Evolutionary conservation across 2,888 invertebrate genomes (phyloP).

Genomic region (Norana najaformis): DNA sequence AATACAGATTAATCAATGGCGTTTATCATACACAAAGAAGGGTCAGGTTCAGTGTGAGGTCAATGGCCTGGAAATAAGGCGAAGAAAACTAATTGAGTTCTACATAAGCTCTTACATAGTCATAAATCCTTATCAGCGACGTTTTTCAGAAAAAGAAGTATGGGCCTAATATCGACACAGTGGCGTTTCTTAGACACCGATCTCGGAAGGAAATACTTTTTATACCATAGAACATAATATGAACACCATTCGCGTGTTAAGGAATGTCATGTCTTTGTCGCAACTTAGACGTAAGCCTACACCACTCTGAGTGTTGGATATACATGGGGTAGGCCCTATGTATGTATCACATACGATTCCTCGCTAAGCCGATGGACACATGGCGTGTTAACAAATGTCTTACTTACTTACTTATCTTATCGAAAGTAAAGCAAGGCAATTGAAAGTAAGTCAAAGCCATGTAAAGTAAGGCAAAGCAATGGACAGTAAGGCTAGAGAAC

Average conservation of each 20-base stretch:
- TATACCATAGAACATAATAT: no score
- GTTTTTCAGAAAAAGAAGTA: not conserved
- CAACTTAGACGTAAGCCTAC: no score
- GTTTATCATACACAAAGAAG: not conserved
- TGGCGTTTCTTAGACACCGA: no score
- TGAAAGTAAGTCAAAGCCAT: not conserved
- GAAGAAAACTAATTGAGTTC: not conserved
- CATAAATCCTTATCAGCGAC: not conserved
- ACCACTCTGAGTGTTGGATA: no score
- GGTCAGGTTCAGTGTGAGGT: not conserved
- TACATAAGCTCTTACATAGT: not conserved
- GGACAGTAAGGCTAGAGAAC: not conserved
- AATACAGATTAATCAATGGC: constrained; percentile 2
- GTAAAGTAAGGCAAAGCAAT: not conserved
- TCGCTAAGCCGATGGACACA: no score
- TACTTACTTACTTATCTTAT: not conserved
- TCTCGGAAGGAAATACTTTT: no score
- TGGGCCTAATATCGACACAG: no score
- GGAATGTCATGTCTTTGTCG: no score
- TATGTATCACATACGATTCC: no score
- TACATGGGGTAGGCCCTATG: no score
- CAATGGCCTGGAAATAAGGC: not conserved
- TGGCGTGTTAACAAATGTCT: no score
- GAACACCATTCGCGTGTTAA: no score
- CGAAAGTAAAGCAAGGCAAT: not conserved